Evolutionary conservation across 2,888 invertebrate genomes (phyloP), one percentile per base, ranked within the genome.

Genomic region (Agrilus cyanescens): DNA sequence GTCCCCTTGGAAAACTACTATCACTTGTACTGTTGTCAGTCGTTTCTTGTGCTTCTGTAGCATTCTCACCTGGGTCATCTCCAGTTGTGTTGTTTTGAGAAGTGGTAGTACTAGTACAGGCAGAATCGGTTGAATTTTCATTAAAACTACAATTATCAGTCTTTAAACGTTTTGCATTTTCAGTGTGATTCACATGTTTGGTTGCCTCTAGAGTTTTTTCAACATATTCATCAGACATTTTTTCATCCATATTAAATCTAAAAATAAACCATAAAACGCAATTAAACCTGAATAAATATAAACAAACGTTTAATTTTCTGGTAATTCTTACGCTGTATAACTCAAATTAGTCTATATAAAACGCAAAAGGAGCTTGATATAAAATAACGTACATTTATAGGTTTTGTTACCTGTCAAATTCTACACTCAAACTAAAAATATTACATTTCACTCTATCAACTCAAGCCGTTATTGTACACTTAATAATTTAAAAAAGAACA

Each of bases 241-340:
- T 52, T 49, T 55, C 55, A 47, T 56, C 56, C 55, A 55, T 55
- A 48, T 51, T 50, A 51, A 50, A 52, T 56, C 56, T 56, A 56
- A 56, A 56, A 55, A 56, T 56, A 56, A 52, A 49, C 20, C 35
- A 42, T 47, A 46, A 50, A 47, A 45, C 52, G 49, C 43, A 49
- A 45, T 46, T 49, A 40, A 41, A 3, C 10, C 25, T 25, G 2
- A 10, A 25, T 25, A 25, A 25, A 25, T 10, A 10, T 25, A 25
- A 25, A 25, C 2, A 10, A 25, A 25, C 4, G 10, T 8, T 25
- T 20, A 10, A 2, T 7, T 3, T 20, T 7, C 10, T 25, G 25
- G 2, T 10, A 10, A 25, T 25, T 25, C 25, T 25, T 25, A 25
- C 25, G 10, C 10, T 10, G 25, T 2, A 25, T 4, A 25, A 25